phyloP scores from a whole-genome alignment of 2,797 vertebrate genomes.

The Anomalospiza imberbis region DNA sequence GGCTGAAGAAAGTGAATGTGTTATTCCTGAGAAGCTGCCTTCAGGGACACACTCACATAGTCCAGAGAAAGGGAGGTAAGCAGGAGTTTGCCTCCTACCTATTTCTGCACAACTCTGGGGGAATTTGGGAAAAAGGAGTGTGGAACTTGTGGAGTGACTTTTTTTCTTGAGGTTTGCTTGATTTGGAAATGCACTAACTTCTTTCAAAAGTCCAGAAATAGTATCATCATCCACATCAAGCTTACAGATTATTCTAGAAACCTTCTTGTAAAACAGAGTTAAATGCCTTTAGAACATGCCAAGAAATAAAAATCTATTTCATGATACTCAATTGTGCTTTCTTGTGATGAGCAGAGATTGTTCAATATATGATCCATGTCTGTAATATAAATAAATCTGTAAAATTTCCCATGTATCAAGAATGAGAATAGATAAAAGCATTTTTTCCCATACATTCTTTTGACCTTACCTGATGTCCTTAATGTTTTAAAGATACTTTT shows the following conservation, averaged over 20 bases:
- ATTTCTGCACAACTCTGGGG: not conserved
- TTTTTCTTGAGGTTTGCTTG: not conserved
- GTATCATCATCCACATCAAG: not conserved
- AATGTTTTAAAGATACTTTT: not conserved
- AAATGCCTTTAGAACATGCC: not conserved
- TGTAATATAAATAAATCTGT: not conserved
- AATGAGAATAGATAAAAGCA: not conserved
- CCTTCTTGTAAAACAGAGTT: not conserved
- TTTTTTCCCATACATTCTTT: not conserved
- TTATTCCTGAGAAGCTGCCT: conserved; percentile 72
- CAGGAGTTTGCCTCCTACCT: not conserved
- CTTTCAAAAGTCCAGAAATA: not conserved
- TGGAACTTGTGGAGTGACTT: not conserved
- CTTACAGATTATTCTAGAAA: not conserved
- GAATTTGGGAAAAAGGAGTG: not conserved
- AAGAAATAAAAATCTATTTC: not conserved
- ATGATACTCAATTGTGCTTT: not conserved
- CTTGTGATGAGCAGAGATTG: not conserved
- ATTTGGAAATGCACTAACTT: not conserved
- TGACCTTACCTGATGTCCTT: not conserved
- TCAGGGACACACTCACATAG: conserved; percentile 53
- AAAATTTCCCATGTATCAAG: not conserved
- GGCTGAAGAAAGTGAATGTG: conserved; percentile 66
- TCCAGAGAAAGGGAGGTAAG: conserved; percentile 62
- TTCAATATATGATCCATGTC: not conserved